Base-by-base conservation (phyloP, 2,888 invertebrate species). In the Norana najaformis region DNA sequence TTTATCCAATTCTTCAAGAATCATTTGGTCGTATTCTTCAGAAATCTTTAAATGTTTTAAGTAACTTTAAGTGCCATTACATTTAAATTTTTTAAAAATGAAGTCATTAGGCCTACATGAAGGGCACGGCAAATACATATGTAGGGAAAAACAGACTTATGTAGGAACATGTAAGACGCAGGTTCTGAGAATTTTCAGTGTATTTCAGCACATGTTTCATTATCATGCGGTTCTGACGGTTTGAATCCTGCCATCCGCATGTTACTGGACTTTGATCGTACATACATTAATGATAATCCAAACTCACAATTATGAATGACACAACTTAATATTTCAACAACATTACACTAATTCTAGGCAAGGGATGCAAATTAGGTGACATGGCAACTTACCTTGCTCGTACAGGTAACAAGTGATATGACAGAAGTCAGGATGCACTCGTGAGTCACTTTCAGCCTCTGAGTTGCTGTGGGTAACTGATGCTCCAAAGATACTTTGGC, bases 371-470 rank as follows among this genome's bases (percentile, higher is more conserved):
- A n/a, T n/a, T 69, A n/a, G 8, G 3, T 30, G 69, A 20, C 47
- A 47, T 23, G 23, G 23, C 83, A 37, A 38, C 82, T 35, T 88
- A 94, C 95, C 94, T 95, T 95, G 89, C 94, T 93, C 36, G 94
- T 93, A 88, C 93, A 93, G 16, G 94, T 94, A 53, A 94, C 94
- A 89, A 95, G 93, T 89, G 94, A 94, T 47, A 95, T 93, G 16
- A 95, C 93, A 11, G 95, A 94, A 14, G 95, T 94, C 35, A 95
- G 93, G 39, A 96, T 93, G 92, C 95, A 95, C 91, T 95, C 95
- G 92, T 95, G 95, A 20, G 95, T 95, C 18, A 95, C 95, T 90
- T 94, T 94, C 90, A 95, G 93, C 91, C 94, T 94, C 92, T 95
- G 94, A 34, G 95, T 94, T 5, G 94, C 94, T 89, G 95, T 95